These are phyloP conservation scores for Drosophila pectinifera DNA, from an alignment of 1,140 invertebrate genomes.

Conservation along the genomic window DNA sequence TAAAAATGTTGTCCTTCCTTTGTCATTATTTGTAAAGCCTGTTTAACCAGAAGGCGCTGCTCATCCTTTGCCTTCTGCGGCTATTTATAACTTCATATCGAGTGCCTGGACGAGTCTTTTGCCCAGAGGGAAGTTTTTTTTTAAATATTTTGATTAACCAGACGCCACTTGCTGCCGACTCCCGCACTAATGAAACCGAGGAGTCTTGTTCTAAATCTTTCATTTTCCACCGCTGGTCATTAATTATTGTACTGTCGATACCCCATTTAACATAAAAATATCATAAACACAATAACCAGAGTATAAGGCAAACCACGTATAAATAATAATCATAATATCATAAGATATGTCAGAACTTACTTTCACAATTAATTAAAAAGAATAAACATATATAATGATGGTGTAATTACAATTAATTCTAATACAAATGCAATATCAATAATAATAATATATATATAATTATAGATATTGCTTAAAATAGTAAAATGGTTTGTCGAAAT, in stretches of 20 bases:
- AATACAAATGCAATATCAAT: no score
- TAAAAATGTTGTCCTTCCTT: neutral
- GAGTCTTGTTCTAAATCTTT: neutral
- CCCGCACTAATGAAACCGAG: conserved; percentile 40
- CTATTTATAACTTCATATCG: conserved; percentile 57
- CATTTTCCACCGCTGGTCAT: conserved; percentile 60
- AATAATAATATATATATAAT: no score
- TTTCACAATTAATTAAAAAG: no score
- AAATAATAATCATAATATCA: no score
- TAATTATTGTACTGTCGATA: conserved; percentile 32
- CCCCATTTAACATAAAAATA: conserved; percentile 3
- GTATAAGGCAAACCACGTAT: neutral
- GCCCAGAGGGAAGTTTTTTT: conserved; percentile 64
- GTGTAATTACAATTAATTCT: no score
- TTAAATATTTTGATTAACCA: conserved; percentile 80
- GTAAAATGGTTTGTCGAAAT: no score
- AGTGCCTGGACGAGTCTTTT: conserved; percentile 16
- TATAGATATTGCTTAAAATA: no score
- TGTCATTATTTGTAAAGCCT: conserved; percentile 52
- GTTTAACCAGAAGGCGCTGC: conserved; percentile 21
- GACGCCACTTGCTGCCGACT: conserved; percentile 64
- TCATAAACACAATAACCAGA: no score
- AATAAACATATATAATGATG: no score
- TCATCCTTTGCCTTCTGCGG: conserved; percentile 50
- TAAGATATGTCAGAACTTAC: no score